Evolutionary conservation across 1,140 invertebrate genomes (phyloP).

Genomic region (Danaus plexippus): DNA sequence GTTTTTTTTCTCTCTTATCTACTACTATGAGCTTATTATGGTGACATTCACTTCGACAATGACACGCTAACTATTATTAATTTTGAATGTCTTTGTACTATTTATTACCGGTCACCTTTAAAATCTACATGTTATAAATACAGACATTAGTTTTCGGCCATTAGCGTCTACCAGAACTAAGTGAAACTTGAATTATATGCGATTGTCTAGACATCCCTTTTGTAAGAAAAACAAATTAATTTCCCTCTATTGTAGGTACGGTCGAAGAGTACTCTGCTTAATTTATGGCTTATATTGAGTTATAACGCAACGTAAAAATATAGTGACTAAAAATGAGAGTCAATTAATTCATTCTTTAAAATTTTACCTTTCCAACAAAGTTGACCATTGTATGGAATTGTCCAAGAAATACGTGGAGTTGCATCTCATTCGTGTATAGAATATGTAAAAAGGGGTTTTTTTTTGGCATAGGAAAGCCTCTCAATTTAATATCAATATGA

Average conservation of each 20-base stretch:
- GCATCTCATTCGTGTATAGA: no score
- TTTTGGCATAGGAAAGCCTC: no score
- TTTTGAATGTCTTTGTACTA: slow-evolving; percentile 5
- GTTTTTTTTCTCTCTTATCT: no score
- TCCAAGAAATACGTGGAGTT: no score
- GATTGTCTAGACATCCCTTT: slow-evolving; percentile 65
- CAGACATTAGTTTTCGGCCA: slow-evolving; percentile 39
- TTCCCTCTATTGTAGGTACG: slow-evolving; percentile 51
- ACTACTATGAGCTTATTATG: no score
- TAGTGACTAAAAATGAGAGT: slow-evolving; percentile 33
- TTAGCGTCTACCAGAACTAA: slow-evolving; percentile 58
- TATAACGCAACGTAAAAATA: slow-evolving; percentile 46
- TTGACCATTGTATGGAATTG: no score
- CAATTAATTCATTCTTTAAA: slow-evolving; percentile 43
- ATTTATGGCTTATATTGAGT: slow-evolving; percentile 65
- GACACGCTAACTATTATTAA: no score
- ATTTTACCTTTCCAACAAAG: slow-evolving; percentile 29
- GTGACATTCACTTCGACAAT: no score
- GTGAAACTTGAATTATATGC: slow-evolving; percentile 67
- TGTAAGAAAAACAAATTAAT: slow-evolving; percentile 71
- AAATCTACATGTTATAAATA: slow-evolving; percentile 44
- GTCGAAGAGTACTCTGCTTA: slow-evolving; percentile 51
- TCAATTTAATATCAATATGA: no score
- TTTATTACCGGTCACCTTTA: slow-evolving; percentile 31
- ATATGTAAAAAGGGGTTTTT: no score